Evolutionary conservation across 1,140 invertebrate genomes (phyloP).

Genomic region (Ceratina australensis): DNA sequence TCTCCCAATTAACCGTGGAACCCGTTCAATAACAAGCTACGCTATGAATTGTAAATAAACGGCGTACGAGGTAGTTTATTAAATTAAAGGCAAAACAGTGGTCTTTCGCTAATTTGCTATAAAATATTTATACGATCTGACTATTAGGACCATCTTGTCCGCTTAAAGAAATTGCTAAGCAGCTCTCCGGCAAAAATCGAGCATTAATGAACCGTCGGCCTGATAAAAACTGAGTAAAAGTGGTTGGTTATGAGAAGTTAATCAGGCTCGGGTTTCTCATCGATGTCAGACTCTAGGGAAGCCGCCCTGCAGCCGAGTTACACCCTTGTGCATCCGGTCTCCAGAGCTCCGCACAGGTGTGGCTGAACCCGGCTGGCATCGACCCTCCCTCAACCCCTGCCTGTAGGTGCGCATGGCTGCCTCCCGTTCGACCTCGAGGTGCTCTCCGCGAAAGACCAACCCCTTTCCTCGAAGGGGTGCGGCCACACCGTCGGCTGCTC

Average conservation of each 20-base stretch:
- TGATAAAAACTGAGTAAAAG: too few species aligned
- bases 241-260: background rate
- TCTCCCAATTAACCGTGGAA: constrained; percentile 6
- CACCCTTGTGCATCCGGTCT: background rate
- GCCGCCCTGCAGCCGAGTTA: background rate
- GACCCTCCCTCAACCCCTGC: constrained; percentile 38
- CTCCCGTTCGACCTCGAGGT: constrained; percentile 23
- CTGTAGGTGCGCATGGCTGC: constrained; percentile 53
- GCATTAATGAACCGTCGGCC: too few species aligned
- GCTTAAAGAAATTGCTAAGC: too few species aligned
- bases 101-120: background rate
- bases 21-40: too few species aligned
- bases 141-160: too few species aligned
- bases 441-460: constrained; percentile 29
- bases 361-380: constrained; percentile 35
- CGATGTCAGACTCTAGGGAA: background rate
- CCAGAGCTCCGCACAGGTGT: constrained; percentile 47
- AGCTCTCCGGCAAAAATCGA: too few species aligned
- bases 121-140: too few species aligned
- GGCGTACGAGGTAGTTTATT: too few species aligned
- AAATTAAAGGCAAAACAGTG: background rate
- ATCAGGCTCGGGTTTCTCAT: background rate
- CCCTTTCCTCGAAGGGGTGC: constrained; percentile 50
- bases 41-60: too few species aligned
- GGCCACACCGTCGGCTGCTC: constrained; percentile 11